Evolutionary conservation across 30 jellyfish, hydroid and myxozoan genomes (phyloP).

Genomic region (Rhopilema esculentum): DNA sequence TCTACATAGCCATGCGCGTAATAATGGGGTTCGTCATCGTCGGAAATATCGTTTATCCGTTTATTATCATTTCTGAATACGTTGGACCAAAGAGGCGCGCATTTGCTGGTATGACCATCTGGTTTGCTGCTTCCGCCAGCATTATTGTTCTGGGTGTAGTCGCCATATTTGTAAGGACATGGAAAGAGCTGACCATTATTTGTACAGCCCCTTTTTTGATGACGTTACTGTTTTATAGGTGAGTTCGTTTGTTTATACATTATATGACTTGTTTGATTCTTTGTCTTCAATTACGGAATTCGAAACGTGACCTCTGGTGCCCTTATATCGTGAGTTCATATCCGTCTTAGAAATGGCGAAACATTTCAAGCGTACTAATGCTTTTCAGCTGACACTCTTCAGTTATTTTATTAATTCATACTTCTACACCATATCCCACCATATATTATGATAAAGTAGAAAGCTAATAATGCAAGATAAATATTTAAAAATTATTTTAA

Average conservation of each 20-base stretch:
- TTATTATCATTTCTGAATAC: constrained; percentile 62
- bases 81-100: constrained; percentile 81
- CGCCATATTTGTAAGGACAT: constrained; percentile 67
- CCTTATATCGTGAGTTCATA: too few species aligned
- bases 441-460: too few species aligned
- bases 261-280: too few species aligned
- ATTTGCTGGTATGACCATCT: constrained; percentile 56
- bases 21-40: constrained; percentile 71
- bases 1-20: constrained; percentile 46
- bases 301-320: too few species aligned
- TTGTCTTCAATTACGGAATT: too few species aligned
- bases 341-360: too few species aligned
- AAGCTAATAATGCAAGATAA: too few species aligned
- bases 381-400: neutral
- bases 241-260: constrained; percentile 14
- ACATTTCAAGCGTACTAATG: neutral
- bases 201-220: constrained; percentile 72
- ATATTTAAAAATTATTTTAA: too few species aligned
- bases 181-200: constrained; percentile 65
- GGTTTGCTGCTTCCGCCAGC: constrained; percentile 56
- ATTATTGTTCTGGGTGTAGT: constrained; percentile 57
- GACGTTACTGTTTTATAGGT: constrained; percentile 53
- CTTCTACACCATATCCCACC: too few species aligned
- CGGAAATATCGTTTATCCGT: constrained; percentile 66
- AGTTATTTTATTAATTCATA: neutral